phyloP scores from a whole-genome alignment of 2,888 invertebrate genomes.

The Rhopalosiphum nymphaeae region DNA sequence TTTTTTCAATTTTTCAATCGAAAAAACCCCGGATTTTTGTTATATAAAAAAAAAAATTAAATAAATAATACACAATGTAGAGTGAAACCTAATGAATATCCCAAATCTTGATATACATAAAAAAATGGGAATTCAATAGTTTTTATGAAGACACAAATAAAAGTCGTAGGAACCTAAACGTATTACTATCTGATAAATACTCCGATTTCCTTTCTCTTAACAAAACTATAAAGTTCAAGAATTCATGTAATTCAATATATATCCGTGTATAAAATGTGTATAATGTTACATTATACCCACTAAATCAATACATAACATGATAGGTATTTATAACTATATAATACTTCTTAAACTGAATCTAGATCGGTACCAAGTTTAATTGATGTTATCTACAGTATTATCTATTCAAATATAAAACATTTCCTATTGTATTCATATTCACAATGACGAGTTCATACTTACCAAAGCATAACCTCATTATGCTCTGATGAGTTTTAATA shows the following conservation, averaged over 20 bases:
- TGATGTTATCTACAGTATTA: slow-evolving; percentile 35
- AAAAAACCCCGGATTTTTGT: neutral
- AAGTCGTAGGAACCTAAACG: neutral
- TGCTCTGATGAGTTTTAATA: slow-evolving; percentile 40
- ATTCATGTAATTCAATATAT: slow-evolving; percentile 20
- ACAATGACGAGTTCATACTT: slow-evolving; percentile 24
- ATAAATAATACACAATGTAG: neutral
- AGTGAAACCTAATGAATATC: neutral
- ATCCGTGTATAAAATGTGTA: neutral
- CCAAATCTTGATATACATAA: neutral
- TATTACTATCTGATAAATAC: slow-evolving; percentile 18
- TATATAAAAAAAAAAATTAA: neutral
- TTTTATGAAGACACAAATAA: slow-evolving; percentile 34
- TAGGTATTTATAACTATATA: neutral
- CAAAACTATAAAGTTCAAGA: slow-evolving; percentile 23
- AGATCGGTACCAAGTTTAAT: neutral
- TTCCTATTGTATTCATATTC: slow-evolving; percentile 45
- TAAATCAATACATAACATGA: neutral
- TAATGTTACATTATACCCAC: neutral
- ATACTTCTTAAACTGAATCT: neutral
- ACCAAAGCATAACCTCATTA: slow-evolving; percentile 51
- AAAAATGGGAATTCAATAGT: slow-evolving; percentile 10
- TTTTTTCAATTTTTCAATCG: neutral
- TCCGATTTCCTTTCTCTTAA: slow-evolving; percentile 50
- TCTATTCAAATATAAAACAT: slow-evolving; percentile 22